These are phyloP conservation scores for Falco rusticolus DNA, from an alignment of 2,797 vertebrate species.

Conservation along the genomic window DNA sequence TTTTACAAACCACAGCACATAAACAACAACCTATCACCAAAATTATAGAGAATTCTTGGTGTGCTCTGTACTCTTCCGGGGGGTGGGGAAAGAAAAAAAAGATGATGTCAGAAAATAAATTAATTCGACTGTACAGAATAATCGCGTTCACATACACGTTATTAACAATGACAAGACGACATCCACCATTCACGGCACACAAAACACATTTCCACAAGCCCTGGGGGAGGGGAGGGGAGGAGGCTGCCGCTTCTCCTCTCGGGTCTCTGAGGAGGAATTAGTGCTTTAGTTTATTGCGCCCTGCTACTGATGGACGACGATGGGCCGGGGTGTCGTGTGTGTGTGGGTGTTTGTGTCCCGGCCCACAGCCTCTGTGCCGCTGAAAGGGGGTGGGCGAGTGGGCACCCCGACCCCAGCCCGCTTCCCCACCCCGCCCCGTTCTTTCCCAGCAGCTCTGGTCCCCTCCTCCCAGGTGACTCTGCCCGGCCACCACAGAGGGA, in stretches of 20 bases:
- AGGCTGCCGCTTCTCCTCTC: slow-evolving; percentile 80
- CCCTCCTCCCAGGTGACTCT: slow-evolving; percentile 2
- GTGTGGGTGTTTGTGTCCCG: too few species aligned
- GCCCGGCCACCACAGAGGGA: not conserved
- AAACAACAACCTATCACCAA: slow-evolving; percentile 91
- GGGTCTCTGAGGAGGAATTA: slow-evolving; percentile 92
- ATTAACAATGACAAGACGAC: slow-evolving; percentile 89
- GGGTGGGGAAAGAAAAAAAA: not conserved
- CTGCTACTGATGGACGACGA: slow-evolving; percentile 43
- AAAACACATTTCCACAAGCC: slow-evolving; percentile 90
- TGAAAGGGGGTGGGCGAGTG: not conserved
- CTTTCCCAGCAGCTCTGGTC: not conserved
- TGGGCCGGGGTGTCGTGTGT: not conserved
- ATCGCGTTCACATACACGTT: slow-evolving; percentile 81
- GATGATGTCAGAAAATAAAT: slow-evolving; percentile 95
- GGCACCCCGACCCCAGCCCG: not conserved
- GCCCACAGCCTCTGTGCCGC: not conserved
- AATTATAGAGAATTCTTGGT: slow-evolving; percentile 98
- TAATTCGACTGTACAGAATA: slow-evolving; percentile 95
- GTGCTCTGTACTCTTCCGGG: slow-evolving; percentile 90
- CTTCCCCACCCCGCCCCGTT: not conserved
- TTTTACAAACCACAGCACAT: slow-evolving; percentile 85
- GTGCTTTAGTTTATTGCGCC: slow-evolving; percentile 81
- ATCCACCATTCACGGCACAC: slow-evolving; percentile 91
- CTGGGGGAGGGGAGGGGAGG: slow-evolving; percentile 66